These are phyloP conservation scores for Epiblema foenella DNA, from an alignment of 2,888 invertebrate species.

Conservation along the genomic window DNA sequence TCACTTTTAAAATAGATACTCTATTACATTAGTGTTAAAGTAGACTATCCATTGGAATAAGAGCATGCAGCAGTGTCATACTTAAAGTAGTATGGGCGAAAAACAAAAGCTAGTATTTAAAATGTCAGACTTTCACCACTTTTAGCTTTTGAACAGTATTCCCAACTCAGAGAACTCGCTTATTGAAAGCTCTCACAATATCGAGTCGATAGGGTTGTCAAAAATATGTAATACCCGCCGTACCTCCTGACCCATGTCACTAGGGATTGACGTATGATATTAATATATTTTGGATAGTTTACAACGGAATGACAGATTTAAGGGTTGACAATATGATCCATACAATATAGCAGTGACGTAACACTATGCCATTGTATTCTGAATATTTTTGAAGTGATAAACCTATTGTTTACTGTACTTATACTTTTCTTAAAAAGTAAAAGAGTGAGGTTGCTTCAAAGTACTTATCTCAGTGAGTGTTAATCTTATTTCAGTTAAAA, in stretches of 20 bases:
- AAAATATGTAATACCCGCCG: slow-evolving; percentile 36
- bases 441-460: too few species aligned
- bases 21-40: too few species aligned
- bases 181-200: slow-evolving; percentile 2
- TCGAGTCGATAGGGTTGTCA: slow-evolving; percentile 30
- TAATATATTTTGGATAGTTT: slow-evolving; percentile 41
- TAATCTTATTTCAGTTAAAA: too few species aligned
- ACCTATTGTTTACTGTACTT: too few species aligned
- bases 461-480: too few species aligned
- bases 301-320: neutral
- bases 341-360: neutral
- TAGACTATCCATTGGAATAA: too few species aligned
- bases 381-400: neutral
- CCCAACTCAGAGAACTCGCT: slow-evolving; percentile 8
- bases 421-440: too few species aligned
- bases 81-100: neutral
- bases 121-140: neutral
- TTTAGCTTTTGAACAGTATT: neutral
- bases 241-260: slow-evolving; percentile 34
- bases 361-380: neutral
- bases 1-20: too few species aligned
- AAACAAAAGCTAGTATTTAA: neutral
- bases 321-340: slow-evolving; percentile 11
- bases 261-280: slow-evolving; percentile 27
- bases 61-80: too few species aligned